Percentiles rank a stretch among this genome's conserved stretches.
Evolutionary conservation across 2,797 vertebrate genomes (phyloP).

Genomic region (Sebastes baramenuke): DNA sequence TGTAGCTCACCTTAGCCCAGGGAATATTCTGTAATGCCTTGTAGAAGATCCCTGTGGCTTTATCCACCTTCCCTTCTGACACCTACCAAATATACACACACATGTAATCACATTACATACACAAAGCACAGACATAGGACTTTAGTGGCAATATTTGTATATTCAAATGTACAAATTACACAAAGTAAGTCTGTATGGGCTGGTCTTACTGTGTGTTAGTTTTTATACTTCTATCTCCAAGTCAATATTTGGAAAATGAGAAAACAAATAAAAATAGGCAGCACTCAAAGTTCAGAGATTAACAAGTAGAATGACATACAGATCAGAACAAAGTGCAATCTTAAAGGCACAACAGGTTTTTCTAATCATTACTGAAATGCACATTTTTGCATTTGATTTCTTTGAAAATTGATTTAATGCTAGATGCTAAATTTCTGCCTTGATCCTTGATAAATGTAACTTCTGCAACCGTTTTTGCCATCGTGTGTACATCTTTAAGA

Average conservation of each 20-base stretch:
- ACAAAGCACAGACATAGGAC: not conserved
- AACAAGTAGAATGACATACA: not conserved
- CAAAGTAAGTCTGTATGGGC: not conserved
- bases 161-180: conserved; percentile 10
- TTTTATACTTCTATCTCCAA: not conserved
- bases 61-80: conserved; percentile 87
- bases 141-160: conserved; percentile 27
- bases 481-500: not conserved
- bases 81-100: conserved; percentile 78
- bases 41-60: conserved; percentile 92
- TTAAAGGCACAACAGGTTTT: not conserved
- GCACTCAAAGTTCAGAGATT: not conserved
- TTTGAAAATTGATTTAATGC: not conserved
- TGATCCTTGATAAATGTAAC: not conserved
- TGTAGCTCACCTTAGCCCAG: conserved; percentile 91
- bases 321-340: not conserved
- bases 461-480: not conserved
- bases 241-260: conserved; percentile 35
- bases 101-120: not conserved
- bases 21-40: conserved; percentile 95
- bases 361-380: not conserved
- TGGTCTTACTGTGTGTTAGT: not conserved
- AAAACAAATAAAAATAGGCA: not conserved
- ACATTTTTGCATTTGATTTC: not conserved
- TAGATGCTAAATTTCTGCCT: not conserved